These are phyloP conservation scores for Drosophila rellima DNA, from an alignment of 2,888 invertebrate genomes.

Conservation along the genomic window DNA sequence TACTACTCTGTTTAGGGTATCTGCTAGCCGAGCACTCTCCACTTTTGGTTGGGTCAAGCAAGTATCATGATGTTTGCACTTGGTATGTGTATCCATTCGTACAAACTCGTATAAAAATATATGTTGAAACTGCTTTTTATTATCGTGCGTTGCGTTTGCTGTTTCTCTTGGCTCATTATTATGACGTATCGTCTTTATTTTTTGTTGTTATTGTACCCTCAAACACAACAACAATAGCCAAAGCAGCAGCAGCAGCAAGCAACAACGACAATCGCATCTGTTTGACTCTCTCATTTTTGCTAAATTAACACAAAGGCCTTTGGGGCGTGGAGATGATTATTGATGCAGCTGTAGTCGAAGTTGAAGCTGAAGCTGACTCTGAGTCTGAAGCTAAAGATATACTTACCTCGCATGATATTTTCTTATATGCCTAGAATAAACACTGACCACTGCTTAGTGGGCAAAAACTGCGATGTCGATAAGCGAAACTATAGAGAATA, in stretches of 20 bases:
- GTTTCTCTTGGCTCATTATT: conserved; percentile 66
- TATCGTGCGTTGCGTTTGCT: conserved; percentile 49
- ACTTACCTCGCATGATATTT: conserved; percentile 29
- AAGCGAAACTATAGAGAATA: conserved; percentile 12
- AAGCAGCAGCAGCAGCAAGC: conserved; percentile 5
- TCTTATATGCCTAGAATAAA: conserved; percentile 19
- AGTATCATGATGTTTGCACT: conserved; percentile 52
- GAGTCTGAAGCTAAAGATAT: conserved; percentile 40
- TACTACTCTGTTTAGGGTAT: conserved; percentile 9
- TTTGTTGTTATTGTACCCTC: conserved; percentile 40
- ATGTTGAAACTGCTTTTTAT: conserved; percentile 63
- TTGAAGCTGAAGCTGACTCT: conserved; percentile 18
- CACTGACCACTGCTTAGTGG: conserved; percentile 40
- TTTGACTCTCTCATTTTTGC: conserved; percentile 50
- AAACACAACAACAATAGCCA: conserved; percentile 25
- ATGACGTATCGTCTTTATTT: conserved; percentile 66
- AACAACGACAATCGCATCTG: conserved; percentile 47
- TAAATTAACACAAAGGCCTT: conserved; percentile 65
- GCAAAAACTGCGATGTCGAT: conserved; percentile 35
- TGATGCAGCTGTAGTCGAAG: conserved; percentile 45
- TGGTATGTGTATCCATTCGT: conserved; percentile 22
- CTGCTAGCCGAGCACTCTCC: neutral
- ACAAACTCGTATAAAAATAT: conserved; percentile 19
- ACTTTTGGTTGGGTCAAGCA: conserved; percentile 32
- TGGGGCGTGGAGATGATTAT: conserved; percentile 43